Evolutionary conservation across 2,888 invertebrate species (phyloP).

Genomic region (Cheilosia urbana): DNA sequence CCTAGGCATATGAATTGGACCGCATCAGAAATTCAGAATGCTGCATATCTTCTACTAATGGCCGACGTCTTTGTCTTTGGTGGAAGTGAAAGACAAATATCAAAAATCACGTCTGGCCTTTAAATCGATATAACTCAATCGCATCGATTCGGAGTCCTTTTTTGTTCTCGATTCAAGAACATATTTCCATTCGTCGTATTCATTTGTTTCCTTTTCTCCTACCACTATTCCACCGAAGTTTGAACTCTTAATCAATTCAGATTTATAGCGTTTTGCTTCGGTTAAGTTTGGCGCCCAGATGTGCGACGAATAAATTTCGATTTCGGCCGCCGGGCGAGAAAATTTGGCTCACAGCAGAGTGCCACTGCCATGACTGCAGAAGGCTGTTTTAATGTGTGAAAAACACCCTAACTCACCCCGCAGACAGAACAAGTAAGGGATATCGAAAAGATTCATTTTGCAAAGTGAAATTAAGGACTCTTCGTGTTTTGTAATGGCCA

Average conservation of each 20-base stretch:
- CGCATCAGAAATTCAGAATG: no score
- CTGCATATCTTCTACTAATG: no score
- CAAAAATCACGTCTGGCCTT: no score
- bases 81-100: no score
- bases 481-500: conserved; percentile 6
- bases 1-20: no score
- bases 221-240: conserved; percentile 32
- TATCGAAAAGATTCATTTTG: conserved; percentile 2
- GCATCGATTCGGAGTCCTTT: no score
- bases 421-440: background rate
- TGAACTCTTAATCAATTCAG: conserved; percentile 27
- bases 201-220: background rate
- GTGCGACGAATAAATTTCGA: background rate
- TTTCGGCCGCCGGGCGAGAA: conserved; percentile 3
- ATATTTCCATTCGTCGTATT: background rate
- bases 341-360: conserved; percentile 20
- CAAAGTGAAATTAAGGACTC: conserved; percentile 18
- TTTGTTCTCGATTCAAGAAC: background rate
- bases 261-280: conserved; percentile 15
- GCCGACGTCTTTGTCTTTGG: no score
- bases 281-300: conserved; percentile 11
- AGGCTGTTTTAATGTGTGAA: conserved; percentile 2
- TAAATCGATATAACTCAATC: background rate
- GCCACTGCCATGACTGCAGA: conserved; percentile 1
- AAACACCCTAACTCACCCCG: background rate